A percentile compares a stretch with the other conserved stretches of the same genome.
phyloP scores from a whole-genome alignment of 2,888 invertebrate species.

The Lepidochrysops patricia region DNA sequence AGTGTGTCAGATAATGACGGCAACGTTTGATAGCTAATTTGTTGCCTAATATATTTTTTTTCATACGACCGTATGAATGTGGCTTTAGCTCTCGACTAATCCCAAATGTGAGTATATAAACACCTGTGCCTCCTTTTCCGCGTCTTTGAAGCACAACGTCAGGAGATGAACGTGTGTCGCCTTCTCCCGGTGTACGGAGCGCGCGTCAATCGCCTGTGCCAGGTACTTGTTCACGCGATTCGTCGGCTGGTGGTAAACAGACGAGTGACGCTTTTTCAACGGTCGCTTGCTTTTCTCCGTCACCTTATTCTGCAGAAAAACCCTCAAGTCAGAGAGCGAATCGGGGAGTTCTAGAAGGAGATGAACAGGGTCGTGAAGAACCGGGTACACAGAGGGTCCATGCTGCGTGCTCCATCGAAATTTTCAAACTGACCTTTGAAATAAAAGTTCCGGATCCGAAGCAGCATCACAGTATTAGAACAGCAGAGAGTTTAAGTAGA shows the following conservation, averaged over 20 bases:
- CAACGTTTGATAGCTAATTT: no score
- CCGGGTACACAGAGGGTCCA: conserved; percentile 49
- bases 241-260: conserved; percentile 90
- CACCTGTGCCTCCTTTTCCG: conserved; percentile 88
- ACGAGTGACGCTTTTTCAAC: conserved; percentile 90
- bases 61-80: no score
- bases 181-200: conserved; percentile 92
- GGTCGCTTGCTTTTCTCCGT: conserved; percentile 91
- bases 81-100: no score
- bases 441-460: conserved; percentile 67
- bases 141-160: conserved; percentile 89
- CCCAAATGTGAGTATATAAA: not conserved
- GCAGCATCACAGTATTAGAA: conserved; percentile 71
- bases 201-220: conserved; percentile 91
- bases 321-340: conserved; percentile 17
- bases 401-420: conserved; percentile 63
- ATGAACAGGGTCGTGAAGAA: conserved; percentile 13
- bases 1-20: no score
- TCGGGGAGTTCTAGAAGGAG: not conserved
- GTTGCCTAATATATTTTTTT: no score
- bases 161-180: conserved; percentile 89
- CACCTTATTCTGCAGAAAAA: conserved; percentile 82
- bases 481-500: conserved; percentile 39
- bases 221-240: conserved; percentile 94
- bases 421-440: conserved; percentile 66